A percentile compares a stretch with the other conserved stretches of the same genome.
Evolutionary conservation across 1,140 invertebrate genomes (phyloP).

Genomic region (Psilanteris sp.): DNA sequence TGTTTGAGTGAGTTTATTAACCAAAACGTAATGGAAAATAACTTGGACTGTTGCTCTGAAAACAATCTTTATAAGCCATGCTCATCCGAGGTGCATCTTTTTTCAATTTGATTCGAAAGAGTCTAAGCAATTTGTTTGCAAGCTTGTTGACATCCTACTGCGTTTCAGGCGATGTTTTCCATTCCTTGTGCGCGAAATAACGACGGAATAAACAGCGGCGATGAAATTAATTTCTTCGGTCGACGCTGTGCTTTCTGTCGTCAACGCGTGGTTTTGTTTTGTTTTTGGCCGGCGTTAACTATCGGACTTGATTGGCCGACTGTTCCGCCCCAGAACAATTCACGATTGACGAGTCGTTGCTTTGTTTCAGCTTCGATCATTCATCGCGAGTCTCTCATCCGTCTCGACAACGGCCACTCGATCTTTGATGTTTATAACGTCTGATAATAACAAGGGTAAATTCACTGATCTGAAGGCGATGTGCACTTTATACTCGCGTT

Average conservation of each 20-base stretch:
- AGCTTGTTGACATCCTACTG: no score
- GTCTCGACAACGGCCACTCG: background rate
- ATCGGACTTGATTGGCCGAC: slow-evolving; percentile 27
- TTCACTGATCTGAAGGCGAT: slow-evolving; percentile 20
- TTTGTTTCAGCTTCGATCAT: slow-evolving; percentile 17
- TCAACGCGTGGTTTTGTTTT: slow-evolving; percentile 4
- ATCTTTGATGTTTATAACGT: slow-evolving; percentile 31
- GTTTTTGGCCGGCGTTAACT: slow-evolving; percentile 2
- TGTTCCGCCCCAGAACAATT: slow-evolving; percentile 1
- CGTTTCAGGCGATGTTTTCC: no score
- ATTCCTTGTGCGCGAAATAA: no score
- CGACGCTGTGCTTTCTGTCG: background rate
- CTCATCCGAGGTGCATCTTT: no score
- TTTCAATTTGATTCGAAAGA: no score
- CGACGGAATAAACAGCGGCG: background rate
- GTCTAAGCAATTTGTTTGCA: no score
- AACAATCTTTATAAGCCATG: no score
- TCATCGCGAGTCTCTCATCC: slow-evolving; percentile 23
- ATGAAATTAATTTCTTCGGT: slow-evolving; percentile 16
- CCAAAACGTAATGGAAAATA: no score
- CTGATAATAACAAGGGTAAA: slow-evolving; percentile 34
- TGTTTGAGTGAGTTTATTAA: no score
- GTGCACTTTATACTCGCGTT: slow-evolving; percentile 9
- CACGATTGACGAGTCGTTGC: slow-evolving; percentile 16
- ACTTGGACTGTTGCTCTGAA: no score